Evolutionary conservation across 2,888 invertebrate species (phyloP).

Genomic region (Resseliella maxima): DNA sequence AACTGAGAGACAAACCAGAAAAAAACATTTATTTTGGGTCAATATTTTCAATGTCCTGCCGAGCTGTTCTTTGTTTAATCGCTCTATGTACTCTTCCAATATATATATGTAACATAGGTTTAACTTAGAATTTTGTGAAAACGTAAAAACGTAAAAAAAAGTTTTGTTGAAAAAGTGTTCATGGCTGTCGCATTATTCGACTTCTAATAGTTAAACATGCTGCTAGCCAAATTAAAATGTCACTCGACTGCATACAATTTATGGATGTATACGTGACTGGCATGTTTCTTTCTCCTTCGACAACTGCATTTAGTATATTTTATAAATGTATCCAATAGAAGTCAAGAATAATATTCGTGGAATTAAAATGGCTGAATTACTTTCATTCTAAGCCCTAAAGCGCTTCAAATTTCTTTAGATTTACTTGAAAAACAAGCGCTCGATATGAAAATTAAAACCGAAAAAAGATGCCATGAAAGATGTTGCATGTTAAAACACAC

Average conservation of each 20-base stretch:
- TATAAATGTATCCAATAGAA: neutral
- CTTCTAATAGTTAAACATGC: conserved; percentile 2
- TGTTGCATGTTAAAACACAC: neutral
- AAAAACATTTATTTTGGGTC: neutral
- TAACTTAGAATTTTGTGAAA: neutral
- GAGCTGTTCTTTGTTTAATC: neutral
- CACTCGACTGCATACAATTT: conserved; percentile 33
- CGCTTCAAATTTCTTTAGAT: neutral
- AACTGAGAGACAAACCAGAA: neutral
- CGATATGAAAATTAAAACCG: neutral
- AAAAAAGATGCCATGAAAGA: conserved; percentile 47
- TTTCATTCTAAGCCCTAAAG: neutral
- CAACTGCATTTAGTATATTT: neutral
- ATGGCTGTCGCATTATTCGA: neutral
- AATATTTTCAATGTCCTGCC: conserved; percentile 36
- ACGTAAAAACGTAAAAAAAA: conserved; percentile 14
- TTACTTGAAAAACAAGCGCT: neutral
- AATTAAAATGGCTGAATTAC: conserved; percentile 49
- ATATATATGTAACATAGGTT: neutral
- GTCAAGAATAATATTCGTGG: neutral
- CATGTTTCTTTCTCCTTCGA: neutral
- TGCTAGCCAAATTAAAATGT: conserved; percentile 50
- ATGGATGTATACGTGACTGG: conserved; percentile 53
- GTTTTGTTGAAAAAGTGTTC: neutral
- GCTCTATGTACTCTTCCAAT: neutral